Percentiles rank a stretch among this genome's conserved stretches.
Evolutionary conservation across 2,888 invertebrate genomes (phyloP).

Genomic region (Boloria selene): DNA sequence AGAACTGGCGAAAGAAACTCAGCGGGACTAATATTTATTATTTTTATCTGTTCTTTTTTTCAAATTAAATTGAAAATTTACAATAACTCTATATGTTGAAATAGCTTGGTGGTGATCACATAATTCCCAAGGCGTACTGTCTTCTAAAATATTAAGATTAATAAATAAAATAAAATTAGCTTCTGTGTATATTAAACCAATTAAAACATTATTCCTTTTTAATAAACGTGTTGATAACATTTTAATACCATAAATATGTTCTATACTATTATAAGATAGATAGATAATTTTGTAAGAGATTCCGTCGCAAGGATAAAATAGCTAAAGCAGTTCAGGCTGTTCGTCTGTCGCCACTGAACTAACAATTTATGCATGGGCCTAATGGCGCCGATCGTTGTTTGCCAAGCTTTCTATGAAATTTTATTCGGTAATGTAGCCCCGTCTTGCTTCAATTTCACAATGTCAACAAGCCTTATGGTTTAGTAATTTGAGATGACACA

Average conservation of each 20-base stretch:
- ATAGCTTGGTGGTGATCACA: too few species aligned
- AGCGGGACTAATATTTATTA: too few species aligned
- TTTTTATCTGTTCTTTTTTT: too few species aligned
- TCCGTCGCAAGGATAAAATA: constrained; percentile 12
- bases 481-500: constrained; percentile 13
- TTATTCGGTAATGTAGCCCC: constrained; percentile 72
- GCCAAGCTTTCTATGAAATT: constrained; percentile 80
- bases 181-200: too few species aligned
- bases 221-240: too few species aligned
- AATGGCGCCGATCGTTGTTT: constrained; percentile 79
- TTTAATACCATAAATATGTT: too few species aligned
- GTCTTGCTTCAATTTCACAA: constrained; percentile 52
- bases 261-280: not conserved
- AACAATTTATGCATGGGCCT: constrained; percentile 80
- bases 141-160: not conserved
- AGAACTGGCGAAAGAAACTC: too few species aligned
- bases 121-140: too few species aligned
- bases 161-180: not conserved
- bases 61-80: too few species aligned
- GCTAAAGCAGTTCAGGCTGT: constrained; percentile 20
- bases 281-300: constrained; percentile 10
- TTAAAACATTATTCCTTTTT: too few species aligned
- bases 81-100: too few species aligned
- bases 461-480: constrained; percentile 51
- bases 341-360: constrained; percentile 65